Evolutionary conservation across 2,888 invertebrate genomes (phyloP), one percentile per base, ranked within the genome.

Genomic region (Caenorhabditis japonica): DNA sequence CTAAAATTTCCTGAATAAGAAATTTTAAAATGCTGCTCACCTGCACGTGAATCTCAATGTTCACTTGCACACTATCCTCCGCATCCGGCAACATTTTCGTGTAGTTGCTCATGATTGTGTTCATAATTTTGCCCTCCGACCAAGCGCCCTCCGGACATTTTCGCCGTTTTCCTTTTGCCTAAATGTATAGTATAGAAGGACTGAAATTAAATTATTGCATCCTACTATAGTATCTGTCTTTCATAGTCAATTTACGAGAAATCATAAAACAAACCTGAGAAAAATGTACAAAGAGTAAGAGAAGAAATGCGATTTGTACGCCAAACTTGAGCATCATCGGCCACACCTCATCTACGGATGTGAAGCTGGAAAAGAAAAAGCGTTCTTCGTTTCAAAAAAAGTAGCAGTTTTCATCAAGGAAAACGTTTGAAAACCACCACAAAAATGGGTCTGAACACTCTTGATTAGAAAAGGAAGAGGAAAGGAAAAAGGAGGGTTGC

Each of bases 1-100:
- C 4, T 10, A 21, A 8, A 46, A 46, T 8, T 5, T 7, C 8
- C 7, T 17, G 15, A 21, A 12, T 21, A 7, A 46, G 47, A 21
- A 5, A 46, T 17, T 49, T 33, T 30, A 4, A 33, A 4, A 12
- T n/a, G 12, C 13, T 34, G 8, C 56, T 39, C 0, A 82, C 84
- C 81, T 85, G 85, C 1, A 85, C 85, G 61, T 85, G 86, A 73
- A 86, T 76, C 72, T 86, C 86, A 49, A 86, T 78, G 44, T 83
- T 76, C 8, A 86, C 86, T 27, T 71, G 62, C 7, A 87, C 85
- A 34, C 80, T 77, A 33, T 86, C 87, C 52, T 86, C 86, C 8
- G 84, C 81, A 52, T 83, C 83, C n/a, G 87, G 87, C 58, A 87
- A 62, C 81, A 83, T 83, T 71, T 85, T 86, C 33, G 85, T 86